Base-by-base conservation (phyloP, 2,113 vertebrate species). In the Xenopus borealis region DNA sequence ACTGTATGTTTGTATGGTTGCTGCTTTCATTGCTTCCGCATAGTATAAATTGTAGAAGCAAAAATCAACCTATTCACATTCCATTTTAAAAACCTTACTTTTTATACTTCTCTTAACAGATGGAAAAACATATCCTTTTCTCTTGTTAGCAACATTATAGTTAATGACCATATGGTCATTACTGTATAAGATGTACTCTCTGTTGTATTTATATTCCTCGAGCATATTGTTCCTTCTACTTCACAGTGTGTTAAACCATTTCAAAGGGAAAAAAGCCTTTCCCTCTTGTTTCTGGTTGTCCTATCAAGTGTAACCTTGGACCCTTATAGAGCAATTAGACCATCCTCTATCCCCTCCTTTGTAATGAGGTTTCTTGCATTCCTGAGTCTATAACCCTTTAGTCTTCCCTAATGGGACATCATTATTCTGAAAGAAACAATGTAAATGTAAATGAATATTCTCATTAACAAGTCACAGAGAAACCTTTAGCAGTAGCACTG, bases 351-450 rank as follows among this genome's bases (percentile, higher is more conserved):
- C 93, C 94, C 94, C 94, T 96, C 92, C 95, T 96, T 94, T 96
- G 95, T 98, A 98, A 98, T 98, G 95, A 98, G 96, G 92, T 95
- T 95, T 94, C 94, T 94, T 94, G 94, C 94, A 95, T 95, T 95
- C 95, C 94, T 94, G 95, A 95, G 95, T 97, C 95, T 95, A 96
- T 94, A 96, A 95, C 94, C 95, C 96, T 96, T 96, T 96, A 97
- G 95, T 95, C 94, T 96, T 93, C 95, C 95, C 95, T 98, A 96
- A 98, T 97, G 96, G 96, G 96, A 98, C 96, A 96, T 98, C 96
- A 97, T 98, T 98, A 98, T 98, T 98, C 96, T 98, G 96, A 97
- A 96, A 96, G 96, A 98, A 98, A 98, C 96, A 98, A 97, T 98
- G 96, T 97, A 98, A 96, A 98, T 98, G 96, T 94, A 98, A 98